Conservation (phyloP, 92 coral and sea anemone species). For the Palythoa grandis region DNA sequence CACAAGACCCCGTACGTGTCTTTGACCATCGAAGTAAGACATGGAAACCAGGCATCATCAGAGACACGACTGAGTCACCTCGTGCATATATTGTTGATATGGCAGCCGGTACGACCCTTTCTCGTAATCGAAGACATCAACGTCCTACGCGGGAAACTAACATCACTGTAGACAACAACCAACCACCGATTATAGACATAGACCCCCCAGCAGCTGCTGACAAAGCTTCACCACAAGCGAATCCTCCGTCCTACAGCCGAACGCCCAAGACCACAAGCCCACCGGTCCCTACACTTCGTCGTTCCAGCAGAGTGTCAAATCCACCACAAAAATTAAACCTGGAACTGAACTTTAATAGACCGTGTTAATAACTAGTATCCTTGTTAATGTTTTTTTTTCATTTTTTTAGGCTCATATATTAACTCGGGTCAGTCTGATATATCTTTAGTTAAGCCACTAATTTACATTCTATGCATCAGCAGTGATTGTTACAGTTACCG, state of each 20-base stretch:
- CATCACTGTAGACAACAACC: neutral
- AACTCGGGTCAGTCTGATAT: too few relatives aligned
- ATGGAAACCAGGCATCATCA: slow-evolving; percentile 55
- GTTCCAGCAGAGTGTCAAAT: neutral
- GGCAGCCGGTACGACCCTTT: slow-evolving; percentile 23
- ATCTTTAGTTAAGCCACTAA: too few relatives aligned
- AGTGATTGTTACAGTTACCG: too few relatives aligned
- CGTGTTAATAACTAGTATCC: neutral
- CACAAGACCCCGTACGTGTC: slow-evolving; percentile 46
- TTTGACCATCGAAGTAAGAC: slow-evolving; percentile 25
- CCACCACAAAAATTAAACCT: slow-evolving; percentile 33
- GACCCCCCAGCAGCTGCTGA: neutral
- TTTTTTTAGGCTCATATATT: too few relatives aligned
- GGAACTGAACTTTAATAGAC: neutral
- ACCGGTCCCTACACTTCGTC: neutral
- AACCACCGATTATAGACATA: neutral
- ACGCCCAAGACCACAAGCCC: neutral
- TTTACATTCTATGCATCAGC: too few relatives aligned
- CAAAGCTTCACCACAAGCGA: neutral
- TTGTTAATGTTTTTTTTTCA: neutral
- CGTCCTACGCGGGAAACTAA: slow-evolving; percentile 34
- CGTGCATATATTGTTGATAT: slow-evolving; percentile 47
- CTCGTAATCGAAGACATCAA: slow-evolving; percentile 51
- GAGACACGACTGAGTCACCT: slow-evolving; percentile 16
- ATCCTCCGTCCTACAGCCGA: neutral